Evolutionary conservation across 2,888 invertebrate genomes (phyloP).

Genomic region (Drosophila nr. perissopoda): DNA sequence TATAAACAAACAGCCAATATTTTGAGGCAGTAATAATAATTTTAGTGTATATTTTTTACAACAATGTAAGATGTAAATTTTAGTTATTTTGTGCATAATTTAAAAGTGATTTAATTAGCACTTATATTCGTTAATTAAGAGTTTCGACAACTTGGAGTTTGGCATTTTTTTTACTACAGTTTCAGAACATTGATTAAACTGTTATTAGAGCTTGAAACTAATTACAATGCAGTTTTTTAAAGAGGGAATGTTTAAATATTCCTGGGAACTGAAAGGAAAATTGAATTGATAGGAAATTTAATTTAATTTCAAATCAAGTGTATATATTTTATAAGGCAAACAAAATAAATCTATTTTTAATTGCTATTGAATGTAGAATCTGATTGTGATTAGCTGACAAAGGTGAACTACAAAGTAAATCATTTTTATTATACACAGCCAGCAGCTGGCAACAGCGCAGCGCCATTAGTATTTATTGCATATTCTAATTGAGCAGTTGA

Average conservation of each 20-base stretch:
- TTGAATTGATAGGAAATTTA: neutral
- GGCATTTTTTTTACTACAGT: neutral
- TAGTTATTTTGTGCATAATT: neutral
- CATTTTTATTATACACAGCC: slow-evolving; percentile 6
- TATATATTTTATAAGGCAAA: neutral
- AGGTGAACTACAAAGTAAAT: slow-evolving; percentile 7
- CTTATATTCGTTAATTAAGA: neutral
- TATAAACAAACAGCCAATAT: neutral
- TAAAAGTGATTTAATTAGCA: slow-evolving; percentile 3
- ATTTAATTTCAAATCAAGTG: neutral
- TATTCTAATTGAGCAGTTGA: neutral
- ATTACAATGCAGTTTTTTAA: neutral
- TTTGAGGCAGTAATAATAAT: neutral
- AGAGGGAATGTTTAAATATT: neutral
- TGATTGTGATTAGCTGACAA: neutral
- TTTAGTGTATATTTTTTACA: neutral
- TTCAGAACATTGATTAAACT: neutral
- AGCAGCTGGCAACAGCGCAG: slow-evolving; percentile 12
- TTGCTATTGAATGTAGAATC: slow-evolving; percentile 1
- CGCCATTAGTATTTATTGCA: neutral
- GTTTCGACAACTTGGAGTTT: neutral
- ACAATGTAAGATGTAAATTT: neutral
- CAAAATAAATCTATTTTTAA: neutral
- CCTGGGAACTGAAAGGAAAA: neutral
- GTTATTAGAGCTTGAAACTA: slow-evolving; percentile 10